A percentile compares a stretch with the other conserved stretches of the same genome.
phyloP scores from a whole-genome alignment of 2,797 vertebrate species.

The Eulemur coronatus region DNA sequence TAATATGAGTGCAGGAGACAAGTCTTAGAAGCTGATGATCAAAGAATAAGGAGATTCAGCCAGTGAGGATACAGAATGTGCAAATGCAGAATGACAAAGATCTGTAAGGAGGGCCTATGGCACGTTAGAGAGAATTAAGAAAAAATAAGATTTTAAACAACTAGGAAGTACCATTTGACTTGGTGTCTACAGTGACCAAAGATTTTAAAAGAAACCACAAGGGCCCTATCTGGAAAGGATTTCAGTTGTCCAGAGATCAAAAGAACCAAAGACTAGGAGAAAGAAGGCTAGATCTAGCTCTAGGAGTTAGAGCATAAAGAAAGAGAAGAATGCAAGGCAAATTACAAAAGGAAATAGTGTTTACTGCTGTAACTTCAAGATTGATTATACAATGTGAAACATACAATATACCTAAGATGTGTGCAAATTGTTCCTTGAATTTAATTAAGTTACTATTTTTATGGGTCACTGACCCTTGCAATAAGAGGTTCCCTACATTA shows the following conservation, averaged over 20 bases:
- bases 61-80: not conserved
- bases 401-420: not conserved
- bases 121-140: not conserved
- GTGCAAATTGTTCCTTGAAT: not conserved
- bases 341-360: not conserved
- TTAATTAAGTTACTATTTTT: conserved; percentile 21
- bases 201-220: conserved; percentile 26
- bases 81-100: not conserved
- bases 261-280: not conserved
- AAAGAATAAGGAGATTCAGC: not conserved
- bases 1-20: not conserved
- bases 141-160: conserved; percentile 44
- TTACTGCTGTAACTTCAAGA: not conserved
- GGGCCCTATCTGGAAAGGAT: not conserved
- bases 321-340: not conserved
- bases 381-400: not conserved
- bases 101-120: not conserved
- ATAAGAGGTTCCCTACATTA: conserved; percentile 26
- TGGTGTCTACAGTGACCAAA: not conserved
- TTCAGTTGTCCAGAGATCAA: not conserved
- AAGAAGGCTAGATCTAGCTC: not conserved
- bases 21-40: not conserved
- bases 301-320: not conserved
- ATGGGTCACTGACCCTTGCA: conserved; percentile 8
- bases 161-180: not conserved